phyloP scores from a whole-genome alignment of 2,888 invertebrate genomes.

The Andrena chrysosceles region DNA sequence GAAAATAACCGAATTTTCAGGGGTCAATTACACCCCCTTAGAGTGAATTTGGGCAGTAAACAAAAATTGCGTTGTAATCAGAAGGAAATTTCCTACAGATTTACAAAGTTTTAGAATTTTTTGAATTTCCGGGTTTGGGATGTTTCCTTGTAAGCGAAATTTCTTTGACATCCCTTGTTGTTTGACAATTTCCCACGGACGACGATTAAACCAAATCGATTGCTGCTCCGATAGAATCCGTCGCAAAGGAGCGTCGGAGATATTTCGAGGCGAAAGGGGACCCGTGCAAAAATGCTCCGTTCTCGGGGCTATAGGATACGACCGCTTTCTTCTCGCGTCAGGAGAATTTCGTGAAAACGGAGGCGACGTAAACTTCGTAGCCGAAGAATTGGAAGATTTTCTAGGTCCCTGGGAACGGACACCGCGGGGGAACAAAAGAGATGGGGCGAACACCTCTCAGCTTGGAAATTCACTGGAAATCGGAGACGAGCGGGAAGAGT shows the following conservation, averaged over 20 bases:
- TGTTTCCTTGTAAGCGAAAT: too few relatives aligned
- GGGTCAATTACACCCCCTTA: too few relatives aligned
- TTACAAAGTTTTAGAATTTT: too few relatives aligned
- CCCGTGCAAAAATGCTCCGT: conserved; percentile 35
- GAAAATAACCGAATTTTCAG: too few relatives aligned
- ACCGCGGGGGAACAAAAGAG: background rate
- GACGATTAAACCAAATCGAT: background rate
- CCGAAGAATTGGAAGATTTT: conserved; percentile 54
- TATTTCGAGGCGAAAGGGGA: conserved; percentile 30
- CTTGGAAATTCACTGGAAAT: conserved; percentile 55
- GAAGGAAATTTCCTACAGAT: too few relatives aligned
- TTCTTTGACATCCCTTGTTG: background rate
- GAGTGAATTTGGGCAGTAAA: too few relatives aligned
- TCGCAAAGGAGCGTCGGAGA: conserved; percentile 18
- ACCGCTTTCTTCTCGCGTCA: conserved; percentile 44
- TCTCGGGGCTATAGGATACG: conserved; percentile 30
- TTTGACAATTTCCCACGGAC: too few relatives aligned
- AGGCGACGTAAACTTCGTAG: conserved; percentile 57
- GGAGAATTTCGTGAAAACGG: conserved; percentile 53
- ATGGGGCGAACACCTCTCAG: background rate
- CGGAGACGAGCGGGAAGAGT: conserved; percentile 6
- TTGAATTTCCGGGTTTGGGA: too few relatives aligned
- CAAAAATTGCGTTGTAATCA: too few relatives aligned
- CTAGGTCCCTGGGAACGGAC: conserved; percentile 17
- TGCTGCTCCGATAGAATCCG: background rate